Base-by-base conservation (phyloP, 2,797 vertebrate species). In the Octomys mimax region DNA sequence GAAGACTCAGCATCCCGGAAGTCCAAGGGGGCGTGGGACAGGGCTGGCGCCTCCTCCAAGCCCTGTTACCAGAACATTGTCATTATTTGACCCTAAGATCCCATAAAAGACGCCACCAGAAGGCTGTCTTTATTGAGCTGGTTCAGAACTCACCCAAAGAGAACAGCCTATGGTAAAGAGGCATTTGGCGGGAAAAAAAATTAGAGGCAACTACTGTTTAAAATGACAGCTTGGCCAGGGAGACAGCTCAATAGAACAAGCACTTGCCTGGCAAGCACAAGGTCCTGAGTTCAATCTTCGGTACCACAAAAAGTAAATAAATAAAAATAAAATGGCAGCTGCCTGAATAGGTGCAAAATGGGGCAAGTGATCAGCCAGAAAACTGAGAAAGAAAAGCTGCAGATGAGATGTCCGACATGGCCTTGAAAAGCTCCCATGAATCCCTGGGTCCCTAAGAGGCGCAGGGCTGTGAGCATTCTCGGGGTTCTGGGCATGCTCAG, bases 401-500 rank as follows among this genome's bases (percentile, higher is more conserved):
- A 12, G 33, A 22, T 87, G 86, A 80, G 26, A 14, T 4, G 7
- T 16, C 49, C 3, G 0, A 2, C 31, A 18, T 28, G 33, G 61
- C 78, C 62, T 21, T 36, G 82, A 46, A 71, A 96, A 73, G n/a
- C 36, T 52, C 36, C 66, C 52, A 39, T 16, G 9, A 0, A 7
- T 18, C 68, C 84, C 64, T 46, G 19, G 42, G 52, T 57, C 4
- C 24, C 73, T 31, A 68, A 28, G 49, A 42, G 31, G 59, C 0
- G 0, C 0, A 39, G 28, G 13, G 2, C 9, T 11, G 26, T 9
- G 49, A 13, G 10, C 2, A 0, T 6, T 19, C 49, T 46, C 5
- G 33, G 39, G 87, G 16, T 39, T 10, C 12, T 1, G 10, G 16
- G 2, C 28, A 28, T 24, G 9, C 31, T 70, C 73, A 24, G 36